Conservation (phyloP, 1,140 invertebrate genomes). For the Formica exsecta region DNA sequence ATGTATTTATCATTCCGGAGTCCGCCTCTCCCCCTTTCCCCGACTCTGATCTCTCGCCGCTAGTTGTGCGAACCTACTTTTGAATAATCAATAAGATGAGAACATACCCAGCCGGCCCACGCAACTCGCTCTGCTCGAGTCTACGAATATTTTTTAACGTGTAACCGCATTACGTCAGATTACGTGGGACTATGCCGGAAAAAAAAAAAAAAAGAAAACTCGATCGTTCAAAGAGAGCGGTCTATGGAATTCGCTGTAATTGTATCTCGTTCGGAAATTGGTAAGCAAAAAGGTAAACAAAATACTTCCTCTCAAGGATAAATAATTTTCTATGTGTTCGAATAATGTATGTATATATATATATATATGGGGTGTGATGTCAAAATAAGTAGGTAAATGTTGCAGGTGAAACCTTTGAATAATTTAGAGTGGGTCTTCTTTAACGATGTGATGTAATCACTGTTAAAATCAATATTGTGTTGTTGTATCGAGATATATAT, state of each 20-base stretch:
- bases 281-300: background rate
- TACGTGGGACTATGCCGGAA: background rate
- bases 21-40: background rate
- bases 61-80: slow-evolving; percentile 49
- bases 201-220: background rate
- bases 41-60: slow-evolving; percentile 9
- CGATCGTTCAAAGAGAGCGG: background rate
- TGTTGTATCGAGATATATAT: background rate
- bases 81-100: slow-evolving; percentile 58
- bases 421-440: background rate
- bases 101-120: slow-evolving; percentile 17
- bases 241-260: background rate
- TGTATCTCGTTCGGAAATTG: background rate
- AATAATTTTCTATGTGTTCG: background rate
- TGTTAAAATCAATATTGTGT: too few species aligned
- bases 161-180: slow-evolving; percentile 23
- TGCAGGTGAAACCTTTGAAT: background rate
- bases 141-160: slow-evolving; percentile 12
- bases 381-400: background rate
- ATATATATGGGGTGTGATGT: background rate
- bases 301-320: background rate
- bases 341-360: background rate
- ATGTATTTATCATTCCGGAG: background rate
- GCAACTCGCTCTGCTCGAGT: background rate
- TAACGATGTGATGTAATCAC: too few species aligned